Base-by-base conservation (phyloP, 2,113 vertebrate genomes). In the Equus quagga region DNA sequence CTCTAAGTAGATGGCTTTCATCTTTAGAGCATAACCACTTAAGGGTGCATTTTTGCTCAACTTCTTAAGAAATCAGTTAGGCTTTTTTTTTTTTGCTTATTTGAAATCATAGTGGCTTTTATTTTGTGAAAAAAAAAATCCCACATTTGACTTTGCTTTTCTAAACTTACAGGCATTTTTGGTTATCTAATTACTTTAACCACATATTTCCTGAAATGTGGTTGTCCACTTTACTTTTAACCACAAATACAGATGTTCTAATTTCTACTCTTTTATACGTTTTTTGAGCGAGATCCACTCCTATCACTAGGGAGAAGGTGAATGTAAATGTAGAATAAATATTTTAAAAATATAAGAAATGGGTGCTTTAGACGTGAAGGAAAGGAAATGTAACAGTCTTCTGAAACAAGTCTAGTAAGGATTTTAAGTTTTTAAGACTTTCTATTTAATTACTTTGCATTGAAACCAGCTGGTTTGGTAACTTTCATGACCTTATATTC, bases 401-500 rank as follows among this genome's bases (percentile, higher is more conserved):
- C 69, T 91, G 73, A 98, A 97, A 84, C 41, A 97, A 97, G 44
- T 95, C 89, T 79, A 86, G 83, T 72, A 96, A 97, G 56, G 65
- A 83, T 96, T 98, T 94, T 97, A 96, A 65, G 88, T 88, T 98
- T 97, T 3, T 97, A 97, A 96, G 96, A 98, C 97, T 98, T 97
- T 97, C 90, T 97, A 76, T 97, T 98, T 98, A 98, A 86, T 95
- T 98, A 92, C 97, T 95, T 96, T 98, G 87, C 96, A 89, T 81
- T n/a, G 91, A 98, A 98, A 96, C 97, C 98, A 98, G 98, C 97
- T 98, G 97, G 96, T 98, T 98, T 98, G 96, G 95, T 98, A 93
- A 96, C 98, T 98, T 97, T 92, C 97, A 89, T 98, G 98, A 98
- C 98, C 98, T 98, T 97, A 98, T 98, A 98, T 98, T 98, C 98